Evolutionary conservation across 2,113 vertebrate species (phyloP).

Genomic region (Pseudorectes ferrugineus): DNA sequence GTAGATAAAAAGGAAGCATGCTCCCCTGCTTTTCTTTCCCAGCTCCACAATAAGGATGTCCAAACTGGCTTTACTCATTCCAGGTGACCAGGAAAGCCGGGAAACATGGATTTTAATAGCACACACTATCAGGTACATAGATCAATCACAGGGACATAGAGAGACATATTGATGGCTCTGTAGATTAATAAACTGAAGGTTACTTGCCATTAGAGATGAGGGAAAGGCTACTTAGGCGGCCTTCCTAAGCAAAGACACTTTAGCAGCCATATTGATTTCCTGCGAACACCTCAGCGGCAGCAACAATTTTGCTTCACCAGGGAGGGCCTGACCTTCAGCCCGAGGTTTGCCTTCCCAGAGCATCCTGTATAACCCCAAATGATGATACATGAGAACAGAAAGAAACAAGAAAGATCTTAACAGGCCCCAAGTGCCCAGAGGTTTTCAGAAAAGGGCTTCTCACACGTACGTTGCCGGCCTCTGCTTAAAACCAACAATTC

Average conservation of each 20-base stretch:
- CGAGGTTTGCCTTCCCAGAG: neutral
- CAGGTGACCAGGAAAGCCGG: neutral
- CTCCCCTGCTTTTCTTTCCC: neutral
- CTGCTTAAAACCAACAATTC: neutral
- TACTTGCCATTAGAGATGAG: neutral
- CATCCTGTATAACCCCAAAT: neutral
- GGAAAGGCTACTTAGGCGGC: neutral
- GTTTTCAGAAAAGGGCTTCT: neutral
- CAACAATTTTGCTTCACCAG: constrained; percentile 3
- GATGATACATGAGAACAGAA: neutral
- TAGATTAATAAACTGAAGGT: constrained; percentile 19
- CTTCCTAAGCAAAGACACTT: constrained; percentile 15
- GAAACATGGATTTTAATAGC: neutral
- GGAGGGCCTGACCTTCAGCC: neutral
- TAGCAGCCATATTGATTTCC: constrained; percentile 23
- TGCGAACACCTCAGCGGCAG: neutral
- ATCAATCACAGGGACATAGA: neutral
- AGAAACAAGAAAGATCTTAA: neutral
- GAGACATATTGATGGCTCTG: neutral
- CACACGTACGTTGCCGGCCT: neutral
- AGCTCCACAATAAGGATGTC: neutral
- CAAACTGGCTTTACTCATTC: neutral
- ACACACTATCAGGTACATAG: neutral
- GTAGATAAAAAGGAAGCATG: neutral
- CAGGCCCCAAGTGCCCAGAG: neutral